Conservation (phyloP, 2,888 invertebrate species). For the Eupithecia subfuscata region DNA sequence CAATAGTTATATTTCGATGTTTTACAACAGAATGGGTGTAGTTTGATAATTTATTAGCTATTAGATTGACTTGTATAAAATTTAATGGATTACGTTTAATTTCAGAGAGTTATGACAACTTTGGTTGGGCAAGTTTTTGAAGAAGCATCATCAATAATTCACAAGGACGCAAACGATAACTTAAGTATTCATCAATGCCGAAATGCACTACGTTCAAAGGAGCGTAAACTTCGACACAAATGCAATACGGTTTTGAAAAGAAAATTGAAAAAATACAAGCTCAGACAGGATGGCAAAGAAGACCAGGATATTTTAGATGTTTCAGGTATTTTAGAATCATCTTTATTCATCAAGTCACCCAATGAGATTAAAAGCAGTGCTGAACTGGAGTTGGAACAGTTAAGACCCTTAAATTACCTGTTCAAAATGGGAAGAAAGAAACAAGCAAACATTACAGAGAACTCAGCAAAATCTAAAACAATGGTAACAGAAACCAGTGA, state of each 20-base stretch:
- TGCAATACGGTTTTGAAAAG: constrained; percentile 65
- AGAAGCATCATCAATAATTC: constrained; percentile 37
- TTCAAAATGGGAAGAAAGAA: constrained; percentile 71
- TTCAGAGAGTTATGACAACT: constrained; percentile 69
- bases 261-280: constrained; percentile 74
- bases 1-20: background rate
- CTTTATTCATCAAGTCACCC: constrained; percentile 68
- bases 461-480: constrained; percentile 33
- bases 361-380: constrained; percentile 45
- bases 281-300: constrained; percentile 72
- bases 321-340: constrained; percentile 62
- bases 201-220: constrained; percentile 59
- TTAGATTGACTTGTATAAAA: background rate
- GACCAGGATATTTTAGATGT: constrained; percentile 76
- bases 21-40: background rate
- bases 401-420: constrained; percentile 66
- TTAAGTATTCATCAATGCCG: constrained; percentile 44
- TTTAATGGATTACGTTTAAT: background rate
- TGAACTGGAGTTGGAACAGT: constrained; percentile 47
- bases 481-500: constrained; percentile 18
- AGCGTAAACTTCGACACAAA: constrained; percentile 62
- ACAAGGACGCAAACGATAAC: constrained; percentile 38
- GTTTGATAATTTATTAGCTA: background rate
- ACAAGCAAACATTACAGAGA: constrained; percentile 43
- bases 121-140: constrained; percentile 51